Conservation (phyloP, 2,797 vertebrate genomes). For the Gila robusta region DNA sequence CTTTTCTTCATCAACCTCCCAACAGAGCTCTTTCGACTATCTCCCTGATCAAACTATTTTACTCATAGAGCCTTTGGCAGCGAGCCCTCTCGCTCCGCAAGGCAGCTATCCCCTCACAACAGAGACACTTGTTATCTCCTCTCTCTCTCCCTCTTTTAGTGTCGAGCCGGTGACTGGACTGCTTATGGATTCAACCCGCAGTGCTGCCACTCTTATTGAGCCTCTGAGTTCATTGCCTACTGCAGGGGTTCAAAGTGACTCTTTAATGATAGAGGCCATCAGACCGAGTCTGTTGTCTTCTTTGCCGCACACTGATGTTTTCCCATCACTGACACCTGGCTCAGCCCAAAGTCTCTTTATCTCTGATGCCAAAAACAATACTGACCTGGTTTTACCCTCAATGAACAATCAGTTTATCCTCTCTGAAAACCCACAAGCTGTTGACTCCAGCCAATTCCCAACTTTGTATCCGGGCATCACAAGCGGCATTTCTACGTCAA, state of each 20-base stretch:
- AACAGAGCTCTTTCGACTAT: constrained; percentile 7
- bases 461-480: constrained; percentile 24
- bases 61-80: constrained; percentile 38
- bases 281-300: constrained; percentile 47
- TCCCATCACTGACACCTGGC: constrained; percentile 45
- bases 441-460: background rate
- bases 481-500: constrained; percentile 34
- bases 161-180: constrained; percentile 5
- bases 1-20: constrained; percentile 31
- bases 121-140: constrained; percentile 48
- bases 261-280: constrained; percentile 50
- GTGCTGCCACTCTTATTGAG: constrained; percentile 44
- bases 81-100: constrained; percentile 30
- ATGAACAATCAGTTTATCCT: constrained; percentile 57
- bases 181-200: constrained; percentile 54
- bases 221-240: constrained; percentile 46
- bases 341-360: constrained; percentile 42
- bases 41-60: constrained; percentile 45
- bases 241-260: constrained; percentile 60
- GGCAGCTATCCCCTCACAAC: constrained; percentile 24
- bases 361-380: constrained; percentile 45
- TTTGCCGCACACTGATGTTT: constrained; percentile 43
- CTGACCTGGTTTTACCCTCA: constrained; percentile 47
- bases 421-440: constrained; percentile 19
- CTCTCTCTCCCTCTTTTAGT: constrained; percentile 26